Base-by-base conservation (phyloP, 2,888 invertebrate genomes). In the Tinea pellionella region DNA sequence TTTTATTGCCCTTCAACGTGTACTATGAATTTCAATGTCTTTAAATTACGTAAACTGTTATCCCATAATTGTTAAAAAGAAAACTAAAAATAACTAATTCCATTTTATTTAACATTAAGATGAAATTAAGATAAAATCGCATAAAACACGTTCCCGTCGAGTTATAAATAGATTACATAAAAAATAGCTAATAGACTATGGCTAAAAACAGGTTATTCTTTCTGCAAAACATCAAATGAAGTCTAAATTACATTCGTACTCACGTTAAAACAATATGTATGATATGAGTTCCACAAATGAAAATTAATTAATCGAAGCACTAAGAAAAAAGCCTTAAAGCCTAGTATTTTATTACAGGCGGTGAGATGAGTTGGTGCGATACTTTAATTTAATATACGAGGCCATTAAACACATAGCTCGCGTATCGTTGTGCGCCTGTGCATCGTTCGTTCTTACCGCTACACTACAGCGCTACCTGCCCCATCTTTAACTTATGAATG, bases 331-430 rank as follows among this genome's bases (percentile, higher is more conserved):
- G 29, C 15, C 12, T 43, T 42, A 43, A 43, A 59, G 43, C 30
- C 47, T 30, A 43, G 29, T 24, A 68, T 78, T 77, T 78, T 78
- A 78, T 77, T 78, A 30, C 59, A 7, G 47, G 75, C 71, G 69
- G 66, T 68, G 68, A 64, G 68, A 70, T 74, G 72, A 74, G 59
- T 73, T 69, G 73, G 69, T 71, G 70, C 68, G 69, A 72, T 73
- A 73, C 74, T 77, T 75, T 72, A 74, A 73, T 75, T 75, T 74
- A 74, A 77, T 75, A 74, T 71, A 72, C 68, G 70, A 70, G 66
- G 68, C 68, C 65, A 68, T 59, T 61, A 59, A 60, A 61, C 47
- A 61, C 61, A 61, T 57, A 61, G 57, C 55, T 43, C 18, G 42
- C 42, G 59, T 47, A 24, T 42, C 59, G 47, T 32, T 57, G 53